Percentiles rank a stretch among this genome's conserved stretches.
These are phyloP conservation scores for Leptobrachium ailaonicum DNA, from an alignment of 2,113 vertebrate genomes.

Conservation along the genomic window DNA sequence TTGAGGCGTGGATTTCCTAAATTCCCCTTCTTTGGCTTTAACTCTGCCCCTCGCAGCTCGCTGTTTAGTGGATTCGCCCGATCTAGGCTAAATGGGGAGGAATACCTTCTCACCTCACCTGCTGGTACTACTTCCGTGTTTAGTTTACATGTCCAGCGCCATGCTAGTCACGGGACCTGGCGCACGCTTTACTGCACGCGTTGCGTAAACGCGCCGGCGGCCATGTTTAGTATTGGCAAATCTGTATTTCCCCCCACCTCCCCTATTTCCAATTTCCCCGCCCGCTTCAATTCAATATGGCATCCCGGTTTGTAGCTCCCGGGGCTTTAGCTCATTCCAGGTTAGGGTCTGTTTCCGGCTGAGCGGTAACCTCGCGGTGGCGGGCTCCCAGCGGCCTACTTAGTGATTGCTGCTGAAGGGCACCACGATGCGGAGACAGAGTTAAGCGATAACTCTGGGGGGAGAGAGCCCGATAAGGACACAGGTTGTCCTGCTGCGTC, in stretches of 20 bases:
- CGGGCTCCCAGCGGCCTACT: too few relatives aligned
- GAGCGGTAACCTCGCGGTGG: too few relatives aligned
- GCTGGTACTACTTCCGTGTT: slow-evolving; percentile 17
- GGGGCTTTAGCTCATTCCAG: background rate
- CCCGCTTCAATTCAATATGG: background rate
- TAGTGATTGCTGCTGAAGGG: background rate
- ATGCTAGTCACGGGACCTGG: background rate
- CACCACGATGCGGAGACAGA: background rate
- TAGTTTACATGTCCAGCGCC: background rate
- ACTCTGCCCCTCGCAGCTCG: too few relatives aligned
- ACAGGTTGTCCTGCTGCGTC: background rate
- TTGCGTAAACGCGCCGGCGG: background rate
- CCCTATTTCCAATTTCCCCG: background rate
- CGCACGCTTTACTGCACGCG: background rate
- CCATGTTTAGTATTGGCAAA: background rate
- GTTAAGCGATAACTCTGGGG: background rate
- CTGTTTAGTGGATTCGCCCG: too few relatives aligned
- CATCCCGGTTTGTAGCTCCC: background rate
- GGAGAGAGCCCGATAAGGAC: background rate
- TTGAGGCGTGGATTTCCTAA: too few relatives aligned
- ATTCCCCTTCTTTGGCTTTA: too few relatives aligned
- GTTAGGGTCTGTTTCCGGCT: too few relatives aligned
- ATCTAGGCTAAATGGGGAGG: too few relatives aligned
- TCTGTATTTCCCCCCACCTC: background rate
- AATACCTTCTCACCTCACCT: slow-evolving; percentile 1